Base-by-base conservation (phyloP, 2,888 invertebrate species). In the Agelastica alni region DNA sequence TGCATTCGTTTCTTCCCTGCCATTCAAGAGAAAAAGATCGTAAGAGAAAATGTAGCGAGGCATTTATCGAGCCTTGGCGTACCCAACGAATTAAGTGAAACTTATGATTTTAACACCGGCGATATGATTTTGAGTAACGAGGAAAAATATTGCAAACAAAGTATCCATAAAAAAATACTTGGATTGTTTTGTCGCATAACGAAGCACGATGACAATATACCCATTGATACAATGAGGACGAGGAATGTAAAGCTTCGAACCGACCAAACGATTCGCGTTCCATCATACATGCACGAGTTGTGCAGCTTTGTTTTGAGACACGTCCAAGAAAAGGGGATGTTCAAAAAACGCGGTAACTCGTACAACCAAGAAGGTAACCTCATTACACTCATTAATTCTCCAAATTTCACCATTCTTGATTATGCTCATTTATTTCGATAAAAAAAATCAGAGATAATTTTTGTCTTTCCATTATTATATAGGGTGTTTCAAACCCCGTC, bases 311-410 rank as follows among this genome's bases (percentile, higher is more conserved):
- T 91, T 44, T 78, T 85, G 56, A 79, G 83, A 39, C 83, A 87
- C 73, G 81, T 87, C 14, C 81, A 83, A 47, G 83, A 85, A n/a
- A 93, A 93, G 71, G 94, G 94, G 0, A 77, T 94, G 31, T 94
- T 94, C 72, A 82, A 94, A 4, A 93, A 93, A 79, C 90, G 91
- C 28, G 94, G 93, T 6, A 91, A 91, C 1, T 83, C 88, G 62
- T 80, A 83, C 31, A 81, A 92, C 57, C 91, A 92, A 75, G 88
- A 86, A 70, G 90, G 91, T 74, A 83, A n/a, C n/a, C n/a, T n/a
- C n/a, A n/a, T n/a, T n/a, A n/a, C n/a, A n/a, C n/a, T n/a, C n/a
- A n/a, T n/a, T n/a, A n/a, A n/a, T n/a, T n/a, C n/a, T n/a, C n/a
- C n/a, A n/a, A n/a, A n/a, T n/a, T n/a, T n/a, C n/a, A n/a, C n/a